phyloP scores from a whole-genome alignment of 2,113 vertebrate genomes.

The Oxygymnocypris stewartii region DNA sequence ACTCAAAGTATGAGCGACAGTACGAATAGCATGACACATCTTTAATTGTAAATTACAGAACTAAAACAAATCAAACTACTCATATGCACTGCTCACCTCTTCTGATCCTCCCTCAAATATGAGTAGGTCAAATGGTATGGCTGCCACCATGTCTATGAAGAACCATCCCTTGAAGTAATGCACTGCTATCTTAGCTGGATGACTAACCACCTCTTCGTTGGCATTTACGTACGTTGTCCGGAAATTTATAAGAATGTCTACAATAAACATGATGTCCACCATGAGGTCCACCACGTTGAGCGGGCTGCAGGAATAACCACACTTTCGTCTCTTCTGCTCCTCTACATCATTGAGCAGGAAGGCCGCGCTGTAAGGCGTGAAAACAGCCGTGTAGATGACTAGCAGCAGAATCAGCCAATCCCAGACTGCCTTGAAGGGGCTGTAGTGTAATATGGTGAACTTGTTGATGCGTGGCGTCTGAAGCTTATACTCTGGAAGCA shows the following conservation, averaged over 20 bases:
- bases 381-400: conserved; percentile 97
- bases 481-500: conserved; percentile 96
- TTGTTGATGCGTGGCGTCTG: conserved; percentile 94
- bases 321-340: conserved; percentile 89
- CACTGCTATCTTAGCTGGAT: conserved; percentile 95
- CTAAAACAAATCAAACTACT: conserved; percentile 1
- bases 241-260: conserved; percentile 99
- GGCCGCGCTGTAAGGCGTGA: conserved; percentile 97
- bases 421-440: conserved; percentile 98
- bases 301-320: conserved; percentile 97
- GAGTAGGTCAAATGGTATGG: conserved; percentile 98
- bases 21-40: not conserved
- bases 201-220: conserved; percentile 99
- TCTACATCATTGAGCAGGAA: conserved; percentile 96
- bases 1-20: not conserved
- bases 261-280: conserved; percentile 99
- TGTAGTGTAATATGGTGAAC: conserved; percentile 98
- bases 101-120: conserved; percentile 98
- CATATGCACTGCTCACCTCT: conserved; percentile 81
- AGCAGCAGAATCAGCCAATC: conserved; percentile 97
- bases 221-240: conserved; percentile 96
- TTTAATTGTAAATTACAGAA: not conserved
- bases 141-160: conserved; percentile 99
- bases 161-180: conserved; percentile 99
- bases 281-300: conserved; percentile 97